Base-by-base conservation (phyloP, 1,140 invertebrate genomes). In the Drosophila rufa region DNA sequence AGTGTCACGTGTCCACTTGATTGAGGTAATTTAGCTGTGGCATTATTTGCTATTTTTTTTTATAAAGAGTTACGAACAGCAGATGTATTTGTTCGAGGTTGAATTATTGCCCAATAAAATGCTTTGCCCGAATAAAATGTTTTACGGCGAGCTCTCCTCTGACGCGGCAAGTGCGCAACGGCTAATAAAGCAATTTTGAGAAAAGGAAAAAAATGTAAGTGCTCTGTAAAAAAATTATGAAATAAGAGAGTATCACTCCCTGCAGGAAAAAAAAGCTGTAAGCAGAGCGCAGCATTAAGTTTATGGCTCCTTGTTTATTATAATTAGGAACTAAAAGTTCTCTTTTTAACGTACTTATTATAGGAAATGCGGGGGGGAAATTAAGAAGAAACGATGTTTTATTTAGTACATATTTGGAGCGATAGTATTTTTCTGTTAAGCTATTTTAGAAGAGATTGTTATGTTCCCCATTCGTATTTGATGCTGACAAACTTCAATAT, bases 1-100 rank as follows among this genome's bases (percentile, higher is more conserved):
- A 87, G 69, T 89, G 84, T 87, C 84, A 87, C 84, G 84, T 87
- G 84, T 68, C 68, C 80, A 70, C 64, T 84, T 76, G 60, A 84
- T 89, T 87, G 73, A 75, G 65, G 68, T 25, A 60, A 60, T 60
- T 81, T 78, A 12, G 64, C 6, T 56, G 67, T 30, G 25, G 80
- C 83, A 89, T 89, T 87, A 80, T 70, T 86, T 87, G 83, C 83
- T 25, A 82, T 82, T 56, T 56, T 79, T 83, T 83, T 74, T 80
- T 60, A 42, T 51, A 68, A 55, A 59, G 61, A 75, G 68, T 67
- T 79, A 58, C 60, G 33, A 48, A 45, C 43, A 45, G 42, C 45
- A 15, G 45, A 65, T 33, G 40, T 75, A 66, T 75, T 57, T 57
- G 53, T 42, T 43, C 38, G 48, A 36, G 33, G 51, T 58, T 76